A percentile compares a stretch with the other conserved stretches of the same genome.
Evolutionary conservation across 2,888 invertebrate genomes (phyloP).

Genomic region (Brenthis daphne): DNA sequence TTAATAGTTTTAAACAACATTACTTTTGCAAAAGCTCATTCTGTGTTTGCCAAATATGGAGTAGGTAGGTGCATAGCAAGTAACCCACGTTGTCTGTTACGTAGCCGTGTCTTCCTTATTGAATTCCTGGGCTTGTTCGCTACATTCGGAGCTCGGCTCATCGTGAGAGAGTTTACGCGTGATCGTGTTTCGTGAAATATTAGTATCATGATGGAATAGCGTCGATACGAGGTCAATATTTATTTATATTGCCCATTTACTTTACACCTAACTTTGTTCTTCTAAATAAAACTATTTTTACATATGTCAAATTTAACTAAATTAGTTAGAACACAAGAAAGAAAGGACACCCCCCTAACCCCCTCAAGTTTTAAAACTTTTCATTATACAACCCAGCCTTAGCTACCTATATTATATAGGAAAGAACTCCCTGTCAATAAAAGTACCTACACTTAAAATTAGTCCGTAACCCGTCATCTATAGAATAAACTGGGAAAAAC

Average conservation of each 20-base stretch:
- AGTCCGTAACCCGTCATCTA: too few relatives aligned
- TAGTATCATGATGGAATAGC: constrained; percentile 46
- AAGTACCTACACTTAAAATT: too few relatives aligned
- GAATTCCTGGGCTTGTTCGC: constrained; percentile 24
- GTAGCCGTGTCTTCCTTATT: constrained; percentile 16
- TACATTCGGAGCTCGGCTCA: constrained; percentile 28
- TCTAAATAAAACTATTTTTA: too few relatives aligned
- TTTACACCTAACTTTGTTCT: constrained; percentile 13
- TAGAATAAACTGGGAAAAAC: too few relatives aligned
- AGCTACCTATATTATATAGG: too few relatives aligned
- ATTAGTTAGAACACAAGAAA: too few relatives aligned
- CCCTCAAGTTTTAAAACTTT: too few relatives aligned
- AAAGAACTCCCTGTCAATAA: too few relatives aligned
- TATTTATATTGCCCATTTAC: constrained; percentile 17
- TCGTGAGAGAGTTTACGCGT: constrained; percentile 45
- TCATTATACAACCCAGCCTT: too few relatives aligned
- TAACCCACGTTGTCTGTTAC: neutral
- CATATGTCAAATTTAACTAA: too few relatives aligned
- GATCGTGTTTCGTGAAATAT: constrained; percentile 55
- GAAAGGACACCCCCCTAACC: too few relatives aligned
- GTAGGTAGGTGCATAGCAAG: neutral
- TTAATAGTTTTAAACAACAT: neutral
- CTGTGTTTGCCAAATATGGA: neutral
- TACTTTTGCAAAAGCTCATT: neutral
- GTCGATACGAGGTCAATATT: constrained; percentile 44